Base-by-base conservation (phyloP, 2,113 vertebrate genomes). In the Bujurquina vittata region DNA sequence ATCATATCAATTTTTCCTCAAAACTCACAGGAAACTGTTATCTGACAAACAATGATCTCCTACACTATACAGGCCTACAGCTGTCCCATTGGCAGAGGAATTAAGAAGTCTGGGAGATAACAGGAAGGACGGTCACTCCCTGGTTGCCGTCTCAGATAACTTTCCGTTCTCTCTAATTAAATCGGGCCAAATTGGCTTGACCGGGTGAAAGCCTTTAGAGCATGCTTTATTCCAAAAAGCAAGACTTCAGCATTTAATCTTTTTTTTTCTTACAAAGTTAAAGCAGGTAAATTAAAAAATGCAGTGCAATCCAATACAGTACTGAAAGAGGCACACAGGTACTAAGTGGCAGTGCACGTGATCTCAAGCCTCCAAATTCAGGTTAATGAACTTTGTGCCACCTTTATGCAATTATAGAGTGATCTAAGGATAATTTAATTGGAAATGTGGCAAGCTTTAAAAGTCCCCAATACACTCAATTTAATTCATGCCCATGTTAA, bases 91-190 rank as follows among this genome's bases (percentile, higher is more conserved):
- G 75, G 86, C 69, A 79, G 81, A 84, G 67, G 83, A 89, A 88
- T 88, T 86, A 85, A 74, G 88, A 77, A 84, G 79, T 60, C 82
- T 72, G 81, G 56, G 67, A 93, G 92, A 92, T 91, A 91, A 87
- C 83, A 67, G 83, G 61, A 69, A 87, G 77, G 75, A 55, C 22
- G n/a, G 63, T 84, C 75, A 61, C 61, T 88, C 88, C 72, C 84
- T 61, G 75, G 76, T 73, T 20, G 31, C 88, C 15, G 35, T 78
- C 61, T 86, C 73, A 91, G 82, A 88, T 76, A 85, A 84, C 85
- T 84, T 91, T 86, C 83, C 67, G 62, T 65, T 77, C 90, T 87
- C 63, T 86, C 75, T 91, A 87, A 94, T 93, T 93, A 92, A 94
- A 90, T 89, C 87, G 63, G 77, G 75, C 77, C 87, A 91, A 88